Percentiles rank a stretch among this genome's conserved stretches.
Evolutionary conservation across 2,797 vertebrate genomes (phyloP).

Genomic region (Rhyacichthys aspro): DNA sequence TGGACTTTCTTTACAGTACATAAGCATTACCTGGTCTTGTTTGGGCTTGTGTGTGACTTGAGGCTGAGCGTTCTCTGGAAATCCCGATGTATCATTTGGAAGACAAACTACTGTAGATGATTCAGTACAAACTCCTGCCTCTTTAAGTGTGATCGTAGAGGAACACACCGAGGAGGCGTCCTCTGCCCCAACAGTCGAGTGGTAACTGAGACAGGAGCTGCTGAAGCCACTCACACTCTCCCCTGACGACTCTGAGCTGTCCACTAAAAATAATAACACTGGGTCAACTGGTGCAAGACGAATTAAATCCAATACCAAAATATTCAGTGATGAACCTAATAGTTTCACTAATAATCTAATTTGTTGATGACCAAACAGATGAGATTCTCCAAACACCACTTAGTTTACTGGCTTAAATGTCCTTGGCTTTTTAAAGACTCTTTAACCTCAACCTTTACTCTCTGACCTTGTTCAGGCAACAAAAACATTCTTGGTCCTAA

Average conservation of each 20-base stretch:
- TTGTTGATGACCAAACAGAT: too few relatives aligned
- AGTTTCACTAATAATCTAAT: too few relatives aligned
- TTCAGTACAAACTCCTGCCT: conserved; percentile 33
- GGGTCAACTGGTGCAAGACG: too few relatives aligned
- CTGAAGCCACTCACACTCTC: conserved; percentile 84
- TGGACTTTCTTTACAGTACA: conserved; percentile 60
- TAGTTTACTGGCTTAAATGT: neutral
- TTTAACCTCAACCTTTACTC: neutral
- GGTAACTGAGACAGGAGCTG: conserved; percentile 77
- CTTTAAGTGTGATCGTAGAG: conserved; percentile 45
- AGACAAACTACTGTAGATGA: conserved; percentile 17
- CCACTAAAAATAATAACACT: conserved; percentile 66
- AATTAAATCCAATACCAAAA: neutral
- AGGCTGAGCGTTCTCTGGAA: conserved; percentile 32
- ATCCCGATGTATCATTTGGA: conserved; percentile 21
- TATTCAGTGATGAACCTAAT: too few relatives aligned
- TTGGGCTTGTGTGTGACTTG: conserved; percentile 44
- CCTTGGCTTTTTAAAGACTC: neutral
- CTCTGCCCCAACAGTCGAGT: conserved; percentile 69
- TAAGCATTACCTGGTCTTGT: conserved; percentile 37
- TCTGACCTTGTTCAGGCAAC: neutral
- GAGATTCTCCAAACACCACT: too few relatives aligned
- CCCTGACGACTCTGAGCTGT: conserved; percentile 82
- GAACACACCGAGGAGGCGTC: conserved; percentile 58
- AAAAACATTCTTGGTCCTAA: neutral